Percentiles rank a stretch among this genome's conserved stretches.
phyloP scores from a whole-genome alignment of 2,888 invertebrate genomes.

The Lypha dubia region DNA sequence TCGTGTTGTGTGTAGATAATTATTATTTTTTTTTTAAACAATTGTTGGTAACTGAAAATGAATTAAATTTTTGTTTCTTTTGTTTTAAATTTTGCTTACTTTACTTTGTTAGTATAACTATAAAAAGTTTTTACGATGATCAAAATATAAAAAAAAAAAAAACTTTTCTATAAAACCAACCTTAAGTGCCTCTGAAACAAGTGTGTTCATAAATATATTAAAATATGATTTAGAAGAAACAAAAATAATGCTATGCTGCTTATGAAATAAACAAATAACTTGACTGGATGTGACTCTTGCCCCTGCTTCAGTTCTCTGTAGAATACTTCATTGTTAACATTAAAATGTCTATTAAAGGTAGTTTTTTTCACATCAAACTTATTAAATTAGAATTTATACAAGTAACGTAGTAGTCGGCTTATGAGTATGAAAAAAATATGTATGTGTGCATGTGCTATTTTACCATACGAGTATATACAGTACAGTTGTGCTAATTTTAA shows the following conservation, averaged over 20 bases:
- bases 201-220: background rate
- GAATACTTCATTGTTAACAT: conserved; percentile 37
- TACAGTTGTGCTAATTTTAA: background rate
- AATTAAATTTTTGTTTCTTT: conserved; percentile 28
- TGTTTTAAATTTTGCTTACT: conserved; percentile 4
- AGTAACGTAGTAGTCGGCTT: conserved; percentile 49
- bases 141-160: conserved; percentile 3
- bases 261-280: background rate
- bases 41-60: conserved; percentile 28
- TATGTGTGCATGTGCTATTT: too few relatives aligned
- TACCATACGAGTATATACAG: background rate
- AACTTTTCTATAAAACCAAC: conserved; percentile 33
- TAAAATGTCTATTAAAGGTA: conserved; percentile 61
- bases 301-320: background rate
- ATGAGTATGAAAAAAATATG: conserved; percentile 18
- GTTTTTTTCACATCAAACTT: conserved; percentile 67
- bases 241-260: background rate
- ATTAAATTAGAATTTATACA: conserved; percentile 71
- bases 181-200: conserved; percentile 51
- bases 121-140: conserved; percentile 44
- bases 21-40: background rate
- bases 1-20: background rate
- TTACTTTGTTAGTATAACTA: background rate
- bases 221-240: conserved; percentile 12
- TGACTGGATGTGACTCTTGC: background rate